phyloP scores from a whole-genome alignment of 2,888 invertebrate species.

The Nemurella pictetii region DNA sequence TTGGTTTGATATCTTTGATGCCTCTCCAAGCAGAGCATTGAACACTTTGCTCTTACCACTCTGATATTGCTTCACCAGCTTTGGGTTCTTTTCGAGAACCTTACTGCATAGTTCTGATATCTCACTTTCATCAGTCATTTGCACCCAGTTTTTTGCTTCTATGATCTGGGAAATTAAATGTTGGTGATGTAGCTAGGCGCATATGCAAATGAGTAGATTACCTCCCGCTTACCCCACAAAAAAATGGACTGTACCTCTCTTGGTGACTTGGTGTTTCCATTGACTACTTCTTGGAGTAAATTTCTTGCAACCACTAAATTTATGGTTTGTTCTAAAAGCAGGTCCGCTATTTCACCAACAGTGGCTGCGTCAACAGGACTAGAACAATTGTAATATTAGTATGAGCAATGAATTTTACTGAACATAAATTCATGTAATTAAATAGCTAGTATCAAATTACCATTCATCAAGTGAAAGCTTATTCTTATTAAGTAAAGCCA shows the following conservation, averaged over 20 bases:
- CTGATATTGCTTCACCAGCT: constrained; percentile 67
- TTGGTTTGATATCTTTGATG: constrained; percentile 62
- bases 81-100: constrained; percentile 66
- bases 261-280: constrained; percentile 52
- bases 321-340: constrained; percentile 63
- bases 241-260: constrained; percentile 53
- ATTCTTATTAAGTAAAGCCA: constrained; percentile 67
- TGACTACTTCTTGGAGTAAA: constrained; percentile 55
- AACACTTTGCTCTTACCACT: constrained; percentile 71
- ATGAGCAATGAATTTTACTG: constrained; percentile 40
- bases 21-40: constrained; percentile 64
- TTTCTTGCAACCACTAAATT: constrained; percentile 63
- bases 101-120: constrained; percentile 64
- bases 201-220: background rate
- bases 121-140: constrained; percentile 63
- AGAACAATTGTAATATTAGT: no score
- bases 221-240: no score
- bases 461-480: constrained; percentile 62
- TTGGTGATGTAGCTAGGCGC: background rate
- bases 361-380: constrained; percentile 58
- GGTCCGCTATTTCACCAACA: constrained; percentile 64
- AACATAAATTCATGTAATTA: constrained; percentile 11
- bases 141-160: constrained; percentile 55
- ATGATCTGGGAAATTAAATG: constrained; percentile 50
- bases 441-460: constrained; percentile 51